These are phyloP conservation scores for Lampris incognitus DNA, from an alignment of 2,113 vertebrate species.

Conservation along the genomic window DNA sequence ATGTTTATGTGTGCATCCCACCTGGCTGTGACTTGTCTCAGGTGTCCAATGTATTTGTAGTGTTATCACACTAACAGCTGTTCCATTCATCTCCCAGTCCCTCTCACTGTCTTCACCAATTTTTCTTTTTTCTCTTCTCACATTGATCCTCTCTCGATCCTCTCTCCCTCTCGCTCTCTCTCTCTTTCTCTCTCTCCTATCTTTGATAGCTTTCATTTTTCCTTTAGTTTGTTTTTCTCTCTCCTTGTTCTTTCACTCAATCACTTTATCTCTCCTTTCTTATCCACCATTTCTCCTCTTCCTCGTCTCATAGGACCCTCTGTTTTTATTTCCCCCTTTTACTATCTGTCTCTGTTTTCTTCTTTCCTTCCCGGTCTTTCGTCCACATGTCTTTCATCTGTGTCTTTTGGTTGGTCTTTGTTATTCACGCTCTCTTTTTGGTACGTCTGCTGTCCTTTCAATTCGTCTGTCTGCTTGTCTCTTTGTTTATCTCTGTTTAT, in stretches of 20 bases:
- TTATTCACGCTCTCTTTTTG: no score
- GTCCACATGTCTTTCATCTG: no score
- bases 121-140: neutral
- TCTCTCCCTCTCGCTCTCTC: constrained; percentile 3
- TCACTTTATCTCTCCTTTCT: neutral
- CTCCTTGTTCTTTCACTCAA: neutral
- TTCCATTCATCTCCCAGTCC: neutral
- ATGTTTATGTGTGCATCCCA: neutral
- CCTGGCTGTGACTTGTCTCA: constrained; percentile 6
- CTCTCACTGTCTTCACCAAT: neutral
- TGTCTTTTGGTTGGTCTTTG: no score
- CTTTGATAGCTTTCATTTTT: neutral
- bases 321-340: neutral
- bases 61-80: neutral
- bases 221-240: neutral
- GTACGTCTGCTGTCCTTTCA: no score
- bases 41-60: constrained; percentile 2
- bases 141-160: neutral
- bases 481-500: no score
- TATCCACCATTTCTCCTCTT: constrained; percentile 36
- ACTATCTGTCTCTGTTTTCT: no score
- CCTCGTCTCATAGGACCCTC: constrained; percentile 8
- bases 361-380: no score
- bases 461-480: no score
- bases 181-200: constrained; percentile 9